A percentile compares a stretch with the other conserved stretches of the same genome.
These are phyloP conservation scores for Drosophila mulleri DNA, from an alignment of 2,888 invertebrate genomes.

Conservation along the genomic window DNA sequence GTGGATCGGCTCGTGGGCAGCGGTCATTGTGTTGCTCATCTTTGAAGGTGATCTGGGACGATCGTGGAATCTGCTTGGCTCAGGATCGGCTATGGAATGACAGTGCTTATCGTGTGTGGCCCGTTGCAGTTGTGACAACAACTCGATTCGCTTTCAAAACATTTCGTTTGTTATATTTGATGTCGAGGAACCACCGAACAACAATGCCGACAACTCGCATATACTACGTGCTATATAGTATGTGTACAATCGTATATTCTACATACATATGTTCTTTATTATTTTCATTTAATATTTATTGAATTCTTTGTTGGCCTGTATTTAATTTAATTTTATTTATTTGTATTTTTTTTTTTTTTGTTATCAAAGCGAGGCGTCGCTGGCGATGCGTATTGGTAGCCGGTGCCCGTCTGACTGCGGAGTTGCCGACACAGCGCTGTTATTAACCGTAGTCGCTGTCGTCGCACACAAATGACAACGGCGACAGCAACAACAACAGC, in stretches of 20 bases:
- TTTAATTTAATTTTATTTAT: neutral
- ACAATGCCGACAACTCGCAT: constrained; percentile 15
- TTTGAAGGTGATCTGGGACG: neutral
- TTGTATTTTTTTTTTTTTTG: constrained; percentile 6
- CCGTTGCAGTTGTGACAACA: constrained; percentile 30
- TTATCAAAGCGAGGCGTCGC: constrained; percentile 41
- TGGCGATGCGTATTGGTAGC: constrained; percentile 56
- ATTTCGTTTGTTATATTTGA: constrained; percentile 40
- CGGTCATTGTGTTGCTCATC: constrained; percentile 78
- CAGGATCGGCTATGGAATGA: neutral
- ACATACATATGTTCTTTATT: neutral
- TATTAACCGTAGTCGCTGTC: constrained; percentile 67
- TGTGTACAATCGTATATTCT: constrained; percentile 14
- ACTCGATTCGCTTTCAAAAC: constrained; percentile 33
- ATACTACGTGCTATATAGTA: constrained; percentile 12
- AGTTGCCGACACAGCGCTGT: constrained; percentile 59
- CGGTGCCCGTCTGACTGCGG: constrained; percentile 67
- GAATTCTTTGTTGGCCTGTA: constrained; percentile 11
- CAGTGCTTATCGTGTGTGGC: constrained; percentile 3
- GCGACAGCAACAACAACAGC: constrained; percentile 24
- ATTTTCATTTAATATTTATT: constrained; percentile 1
- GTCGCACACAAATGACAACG: constrained; percentile 46
- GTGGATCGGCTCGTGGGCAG: constrained; percentile 78
- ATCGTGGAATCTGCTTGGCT: neutral
- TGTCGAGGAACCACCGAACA: constrained; percentile 25